Conservation (phyloP, 2,888 invertebrate genomes). For the Trichogramma dendrolimi region DNA sequence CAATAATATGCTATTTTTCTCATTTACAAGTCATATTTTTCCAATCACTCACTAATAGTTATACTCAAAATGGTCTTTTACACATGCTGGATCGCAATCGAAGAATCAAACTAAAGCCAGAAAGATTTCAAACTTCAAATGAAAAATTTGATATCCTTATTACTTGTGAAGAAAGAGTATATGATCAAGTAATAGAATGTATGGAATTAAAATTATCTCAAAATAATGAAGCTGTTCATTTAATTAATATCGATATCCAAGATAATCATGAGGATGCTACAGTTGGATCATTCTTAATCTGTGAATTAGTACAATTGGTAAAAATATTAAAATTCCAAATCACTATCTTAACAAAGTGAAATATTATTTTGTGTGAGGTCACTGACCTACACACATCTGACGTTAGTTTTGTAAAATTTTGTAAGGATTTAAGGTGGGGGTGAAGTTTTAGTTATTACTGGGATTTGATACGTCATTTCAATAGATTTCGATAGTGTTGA, state of each 20-base stretch:
- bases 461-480: no score
- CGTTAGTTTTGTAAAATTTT: background rate
- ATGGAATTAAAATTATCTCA: constrained; percentile 77
- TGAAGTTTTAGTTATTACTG: no score
- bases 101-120: constrained; percentile 89
- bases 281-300: constrained; percentile 95
- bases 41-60: constrained; percentile 55
- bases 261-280: constrained; percentile 99
- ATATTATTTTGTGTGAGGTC: no score
- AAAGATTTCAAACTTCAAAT: constrained; percentile 84
- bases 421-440: no score
- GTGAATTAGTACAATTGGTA: constrained; percentile 90
- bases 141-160: constrained; percentile 94
- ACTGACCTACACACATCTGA: no score
- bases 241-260: constrained; percentile 97
- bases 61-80: constrained; percentile 96
- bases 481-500: no score
- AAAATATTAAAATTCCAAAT: constrained; percentile 30
- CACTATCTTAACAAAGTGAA: background rate
- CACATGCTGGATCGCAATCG: constrained; percentile 98
- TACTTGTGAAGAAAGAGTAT: constrained; percentile 96
- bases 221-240: constrained; percentile 85
- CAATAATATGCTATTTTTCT: background rate
- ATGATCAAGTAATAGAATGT: constrained; percentile 95
- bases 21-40: constrained; percentile 11